Conservation (phyloP, 2,888 invertebrate genomes). For the Dryobota labecula region DNA sequence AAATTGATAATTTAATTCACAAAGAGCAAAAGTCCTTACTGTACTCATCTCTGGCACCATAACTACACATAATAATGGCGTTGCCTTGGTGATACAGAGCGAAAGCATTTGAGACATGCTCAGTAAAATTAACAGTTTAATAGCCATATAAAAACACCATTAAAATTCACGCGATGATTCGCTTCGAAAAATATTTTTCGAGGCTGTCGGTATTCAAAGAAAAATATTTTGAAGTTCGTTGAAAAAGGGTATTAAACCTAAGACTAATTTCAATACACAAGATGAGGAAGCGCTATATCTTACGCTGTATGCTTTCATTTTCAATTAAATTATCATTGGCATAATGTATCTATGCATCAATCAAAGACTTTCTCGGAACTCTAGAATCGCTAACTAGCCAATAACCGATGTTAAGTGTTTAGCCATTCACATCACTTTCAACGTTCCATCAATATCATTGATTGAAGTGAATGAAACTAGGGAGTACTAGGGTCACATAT, state of each 20-base stretch:
- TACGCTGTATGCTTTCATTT: background rate
- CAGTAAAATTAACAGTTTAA: conserved; percentile 60
- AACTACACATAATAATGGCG: conserved; percentile 11
- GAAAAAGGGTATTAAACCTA: background rate
- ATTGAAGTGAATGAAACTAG: conserved; percentile 43
- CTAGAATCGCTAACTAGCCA: conserved; percentile 38
- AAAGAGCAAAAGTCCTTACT: background rate
- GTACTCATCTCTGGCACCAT: background rate
- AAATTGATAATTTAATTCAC: background rate
- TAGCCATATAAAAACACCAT: conserved; percentile 62
- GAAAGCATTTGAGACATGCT: conserved; percentile 42
- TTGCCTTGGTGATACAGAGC: conserved; percentile 22
- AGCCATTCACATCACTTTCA: conserved; percentile 33
- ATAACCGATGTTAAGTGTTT: conserved; percentile 28
- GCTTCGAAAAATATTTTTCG: conserved; percentile 42
- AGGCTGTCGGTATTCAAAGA: conserved; percentile 22
- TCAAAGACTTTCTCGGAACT: conserved; percentile 41
- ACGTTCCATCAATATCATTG: conserved; percentile 36
- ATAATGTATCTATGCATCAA: conserved; percentile 9
- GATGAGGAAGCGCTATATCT: background rate
- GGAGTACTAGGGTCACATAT: conserved; percentile 20
- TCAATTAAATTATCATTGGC: conserved; percentile 13
- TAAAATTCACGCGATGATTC: conserved; percentile 58
- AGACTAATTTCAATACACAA: conserved; percentile 12
- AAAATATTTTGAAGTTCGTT: conserved; percentile 38